phyloP scores from a whole-genome alignment of 1,140 invertebrate genomes.

The Ceratoteleas bidentatus region DNA sequence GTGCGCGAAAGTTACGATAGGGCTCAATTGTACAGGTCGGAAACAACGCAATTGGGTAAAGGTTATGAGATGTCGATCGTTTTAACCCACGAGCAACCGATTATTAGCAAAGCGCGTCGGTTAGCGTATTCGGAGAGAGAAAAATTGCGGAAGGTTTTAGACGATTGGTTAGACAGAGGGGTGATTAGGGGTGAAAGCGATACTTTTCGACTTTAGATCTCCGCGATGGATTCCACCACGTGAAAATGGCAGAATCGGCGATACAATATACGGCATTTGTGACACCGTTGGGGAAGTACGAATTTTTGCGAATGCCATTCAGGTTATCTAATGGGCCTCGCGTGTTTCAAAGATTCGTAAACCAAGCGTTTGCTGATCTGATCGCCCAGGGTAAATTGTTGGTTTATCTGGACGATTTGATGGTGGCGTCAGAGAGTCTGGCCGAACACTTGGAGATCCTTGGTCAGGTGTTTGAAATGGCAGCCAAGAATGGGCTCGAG shows the following conservation, averaged over 20 bases:
- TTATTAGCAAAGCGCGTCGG: neutral
- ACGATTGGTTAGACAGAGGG: neutral
- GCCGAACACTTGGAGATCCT: constrained; percentile 8
- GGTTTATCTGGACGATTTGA: neutral
- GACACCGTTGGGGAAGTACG: neutral
- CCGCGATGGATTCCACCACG: constrained; percentile 5
- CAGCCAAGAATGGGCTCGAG: neutral
- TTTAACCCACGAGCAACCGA: constrained; percentile 5
- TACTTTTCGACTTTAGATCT: constrained; percentile 5
- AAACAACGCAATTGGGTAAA: neutral
- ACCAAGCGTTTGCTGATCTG: neutral
- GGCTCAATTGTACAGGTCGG: neutral
- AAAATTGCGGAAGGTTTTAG: constrained; percentile 1
- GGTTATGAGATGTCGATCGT: neutral
- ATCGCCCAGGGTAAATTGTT: constrained; percentile 1
- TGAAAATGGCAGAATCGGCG: constrained; percentile 2
- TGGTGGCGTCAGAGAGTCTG: too few species aligned
- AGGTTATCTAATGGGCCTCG: neutral
- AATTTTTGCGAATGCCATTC: too few species aligned
- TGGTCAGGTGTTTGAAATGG: neutral
- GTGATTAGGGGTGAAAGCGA: neutral
- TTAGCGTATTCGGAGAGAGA: constrained; percentile 5
- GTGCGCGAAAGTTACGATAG: neutral
- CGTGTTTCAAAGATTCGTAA: constrained; percentile 10
- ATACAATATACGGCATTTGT: neutral